Percentiles rank a stretch among this genome's conserved stretches.
These are phyloP conservation scores for Cottus gobio DNA, from an alignment of 2,113 vertebrate genomes.

Conservation along the genomic window DNA sequence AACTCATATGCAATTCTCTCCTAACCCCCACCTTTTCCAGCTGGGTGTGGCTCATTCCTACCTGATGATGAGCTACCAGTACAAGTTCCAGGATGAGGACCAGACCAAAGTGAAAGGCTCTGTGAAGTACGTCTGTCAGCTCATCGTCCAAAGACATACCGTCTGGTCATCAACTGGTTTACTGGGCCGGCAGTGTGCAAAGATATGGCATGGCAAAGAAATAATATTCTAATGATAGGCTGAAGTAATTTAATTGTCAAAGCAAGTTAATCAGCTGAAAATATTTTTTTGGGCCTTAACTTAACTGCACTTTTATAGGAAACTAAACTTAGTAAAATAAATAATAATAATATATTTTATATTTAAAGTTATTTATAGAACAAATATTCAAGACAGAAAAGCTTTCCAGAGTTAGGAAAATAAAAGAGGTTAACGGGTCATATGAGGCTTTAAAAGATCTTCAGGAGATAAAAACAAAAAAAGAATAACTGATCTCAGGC, in stretches of 20 bases:
- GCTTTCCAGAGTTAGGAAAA: background rate
- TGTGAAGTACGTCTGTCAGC: slow-evolving; percentile 87
- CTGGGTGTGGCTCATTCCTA: slow-evolving; percentile 96
- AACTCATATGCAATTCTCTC: too few species aligned
- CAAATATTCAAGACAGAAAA: background rate
- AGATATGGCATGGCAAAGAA: background rate
- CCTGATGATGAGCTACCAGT: slow-evolving; percentile 96
- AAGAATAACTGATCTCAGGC: too few species aligned
- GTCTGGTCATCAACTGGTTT: background rate
- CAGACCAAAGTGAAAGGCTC: slow-evolving; percentile 96
- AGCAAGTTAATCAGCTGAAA: background rate
- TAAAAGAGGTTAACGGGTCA: background rate
- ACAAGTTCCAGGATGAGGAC: slow-evolving; percentile 98
- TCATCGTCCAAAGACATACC: too few species aligned
- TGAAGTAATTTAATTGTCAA: background rate
- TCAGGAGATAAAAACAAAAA: background rate
- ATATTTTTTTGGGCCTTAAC: background rate
- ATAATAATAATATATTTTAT: too few species aligned
- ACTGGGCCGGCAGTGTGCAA: background rate
- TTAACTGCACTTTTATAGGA: too few species aligned
- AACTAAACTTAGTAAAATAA: background rate
- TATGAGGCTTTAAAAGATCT: background rate
- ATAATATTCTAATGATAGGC: background rate
- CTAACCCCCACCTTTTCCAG: too few species aligned
- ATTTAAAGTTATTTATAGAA: background rate